These are phyloP conservation scores for Calyptomena viridis DNA, from an alignment of 2,113 vertebrate species.

Conservation along the genomic window DNA sequence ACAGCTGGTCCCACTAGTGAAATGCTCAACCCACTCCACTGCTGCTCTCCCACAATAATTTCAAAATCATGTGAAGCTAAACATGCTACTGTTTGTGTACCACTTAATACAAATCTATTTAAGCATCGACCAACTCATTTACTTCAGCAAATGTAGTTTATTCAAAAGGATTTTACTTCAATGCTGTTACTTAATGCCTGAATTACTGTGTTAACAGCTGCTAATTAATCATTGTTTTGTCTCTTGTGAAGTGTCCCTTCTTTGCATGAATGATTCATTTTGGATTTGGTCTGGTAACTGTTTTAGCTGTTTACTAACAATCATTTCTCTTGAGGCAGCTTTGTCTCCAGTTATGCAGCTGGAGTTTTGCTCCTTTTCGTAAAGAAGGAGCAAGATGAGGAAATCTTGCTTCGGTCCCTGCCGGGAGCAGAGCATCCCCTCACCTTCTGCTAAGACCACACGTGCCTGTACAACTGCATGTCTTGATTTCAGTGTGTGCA, in stretches of 20 bases:
- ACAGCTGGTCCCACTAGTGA: neutral
- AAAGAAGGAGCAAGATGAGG: neutral
- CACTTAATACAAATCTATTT: constrained; percentile 25
- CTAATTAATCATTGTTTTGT: constrained; percentile 65
- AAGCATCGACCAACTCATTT: neutral
- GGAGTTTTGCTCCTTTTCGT: neutral
- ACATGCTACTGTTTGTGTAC: neutral
- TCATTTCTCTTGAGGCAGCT: constrained; percentile 30
- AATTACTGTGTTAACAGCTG: constrained; percentile 38
- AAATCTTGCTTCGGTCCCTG: neutral
- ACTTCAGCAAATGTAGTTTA: constrained; percentile 6
- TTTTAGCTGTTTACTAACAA: constrained; percentile 50
- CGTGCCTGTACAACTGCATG: neutral
- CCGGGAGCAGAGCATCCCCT: neutral
- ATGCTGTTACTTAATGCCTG: constrained; percentile 3
- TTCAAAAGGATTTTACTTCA: constrained; percentile 39
- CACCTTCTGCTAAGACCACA: neutral
- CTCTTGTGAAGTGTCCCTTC: constrained; percentile 43
- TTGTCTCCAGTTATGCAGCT: constrained; percentile 19
- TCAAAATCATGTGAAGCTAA: neutral
- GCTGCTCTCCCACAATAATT: constrained; percentile 10
- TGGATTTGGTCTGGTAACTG: constrained; percentile 37
- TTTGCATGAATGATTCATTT: constrained; percentile 36
- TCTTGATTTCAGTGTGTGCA: neutral
- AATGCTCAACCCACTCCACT: neutral